Evolutionary conservation across 1,140 invertebrate species (phyloP).

Genomic region (Pogonognathellus flavescens): DNA sequence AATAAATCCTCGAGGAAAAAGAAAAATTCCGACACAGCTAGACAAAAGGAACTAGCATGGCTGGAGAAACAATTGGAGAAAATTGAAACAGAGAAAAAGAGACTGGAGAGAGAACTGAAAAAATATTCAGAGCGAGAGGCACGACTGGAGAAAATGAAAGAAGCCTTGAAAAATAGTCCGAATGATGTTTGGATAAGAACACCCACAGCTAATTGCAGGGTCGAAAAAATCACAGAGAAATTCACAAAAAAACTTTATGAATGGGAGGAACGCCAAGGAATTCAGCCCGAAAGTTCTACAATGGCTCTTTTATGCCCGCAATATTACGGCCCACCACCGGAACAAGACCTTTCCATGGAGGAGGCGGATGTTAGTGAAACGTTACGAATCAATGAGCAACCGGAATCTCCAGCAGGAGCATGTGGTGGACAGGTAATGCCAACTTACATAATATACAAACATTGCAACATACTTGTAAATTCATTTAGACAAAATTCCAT

Average conservation of each 20-base stretch:
- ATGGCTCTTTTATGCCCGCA: slow-evolving; percentile 80
- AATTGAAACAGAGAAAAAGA: slow-evolving; percentile 76
- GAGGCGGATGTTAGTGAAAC: not conserved
- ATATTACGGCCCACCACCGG: slow-evolving; percentile 67
- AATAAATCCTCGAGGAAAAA: slow-evolving; percentile 70
- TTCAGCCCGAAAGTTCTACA: slow-evolving; percentile 84
- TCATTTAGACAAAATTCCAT: too few species aligned
- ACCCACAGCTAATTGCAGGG: slow-evolving; percentile 84
- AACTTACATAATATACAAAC: not conserved
- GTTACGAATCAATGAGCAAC: not conserved
- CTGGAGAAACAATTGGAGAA: slow-evolving; percentile 76
- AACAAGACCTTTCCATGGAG: not conserved
- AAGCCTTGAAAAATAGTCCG: slow-evolving; percentile 72
- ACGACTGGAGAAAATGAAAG: slow-evolving; percentile 76
- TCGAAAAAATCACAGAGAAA: slow-evolving; percentile 74
- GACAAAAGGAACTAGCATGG: slow-evolving; percentile 74
- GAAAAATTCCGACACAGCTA: slow-evolving; percentile 68
- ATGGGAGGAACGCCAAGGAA: slow-evolving; percentile 81
- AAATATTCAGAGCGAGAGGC: slow-evolving; percentile 76
- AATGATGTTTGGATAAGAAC: slow-evolving; percentile 83
- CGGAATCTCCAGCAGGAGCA: not conserved
- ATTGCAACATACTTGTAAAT: too few species aligned
- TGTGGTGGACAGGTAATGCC: not conserved
- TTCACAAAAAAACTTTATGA: slow-evolving; percentile 91
- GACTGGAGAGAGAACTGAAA: slow-evolving; percentile 75